A percentile compares a stretch with the other conserved stretches of the same genome.
phyloP scores from a whole-genome alignment of 2,888 invertebrate genomes.

The Cremastinae sp. region DNA sequence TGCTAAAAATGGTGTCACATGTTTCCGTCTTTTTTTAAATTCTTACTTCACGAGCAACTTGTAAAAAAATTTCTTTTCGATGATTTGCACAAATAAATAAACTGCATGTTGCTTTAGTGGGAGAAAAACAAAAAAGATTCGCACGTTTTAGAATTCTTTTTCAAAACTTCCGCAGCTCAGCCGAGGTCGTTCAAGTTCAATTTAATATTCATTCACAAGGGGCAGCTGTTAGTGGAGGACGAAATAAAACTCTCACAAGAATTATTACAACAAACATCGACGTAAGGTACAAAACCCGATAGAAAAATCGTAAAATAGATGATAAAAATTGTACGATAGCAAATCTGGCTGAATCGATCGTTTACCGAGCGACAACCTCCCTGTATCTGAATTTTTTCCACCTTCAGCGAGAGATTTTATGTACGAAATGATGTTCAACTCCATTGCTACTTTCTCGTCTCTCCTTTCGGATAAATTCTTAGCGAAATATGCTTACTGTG shows the following conservation, averaged over 20 bases:
- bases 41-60: slow-evolving; percentile 1
- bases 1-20: slow-evolving; percentile 12
- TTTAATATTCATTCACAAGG: not conserved
- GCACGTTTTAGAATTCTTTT: not conserved
- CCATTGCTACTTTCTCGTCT: slow-evolving; percentile 6
- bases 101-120: not conserved
- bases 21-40: not conserved
- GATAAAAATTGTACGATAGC: slow-evolving; percentile 45
- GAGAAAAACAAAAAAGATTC: slow-evolving; percentile 8
- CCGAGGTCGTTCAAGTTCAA: slow-evolving; percentile 12
- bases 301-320: slow-evolving; percentile 54
- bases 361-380: not conserved
- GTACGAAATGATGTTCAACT: slow-evolving; percentile 1
- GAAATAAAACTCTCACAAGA: slow-evolving; percentile 28
- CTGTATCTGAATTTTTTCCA: not conserved
- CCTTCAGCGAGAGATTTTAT: not conserved
- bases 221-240: not conserved
- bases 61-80: not conserved
- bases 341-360: slow-evolving; percentile 24
- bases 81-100: slow-evolving; percentile 20
- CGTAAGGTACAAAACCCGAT: slow-evolving; percentile 43
- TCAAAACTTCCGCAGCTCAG: slow-evolving; percentile 21
- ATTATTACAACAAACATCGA: slow-evolving; percentile 38
- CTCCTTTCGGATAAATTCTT: no score
- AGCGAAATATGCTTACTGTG: not conserved